Evolutionary conservation across 2,797 vertebrate species (phyloP).

Genomic region (Crossoptilon crossoptilon): DNA sequence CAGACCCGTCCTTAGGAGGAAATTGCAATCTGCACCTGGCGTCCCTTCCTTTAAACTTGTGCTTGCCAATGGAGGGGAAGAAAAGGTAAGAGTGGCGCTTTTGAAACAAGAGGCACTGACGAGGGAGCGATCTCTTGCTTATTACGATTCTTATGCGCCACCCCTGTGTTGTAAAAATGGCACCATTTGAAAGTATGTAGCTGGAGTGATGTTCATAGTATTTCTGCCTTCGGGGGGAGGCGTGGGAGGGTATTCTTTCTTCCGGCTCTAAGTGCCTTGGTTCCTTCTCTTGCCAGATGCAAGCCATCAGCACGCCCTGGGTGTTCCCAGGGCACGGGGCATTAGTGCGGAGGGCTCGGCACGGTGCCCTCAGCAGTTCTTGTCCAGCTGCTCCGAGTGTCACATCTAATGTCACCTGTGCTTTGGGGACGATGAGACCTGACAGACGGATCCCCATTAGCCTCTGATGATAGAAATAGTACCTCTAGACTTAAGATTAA

Average conservation of each 20-base stretch:
- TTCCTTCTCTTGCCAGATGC: not conserved
- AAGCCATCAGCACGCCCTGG: accelerated
- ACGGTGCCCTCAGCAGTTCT: not conserved
- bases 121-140: not conserved
- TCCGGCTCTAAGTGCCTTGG: not conserved
- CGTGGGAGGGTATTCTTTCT: not conserved
- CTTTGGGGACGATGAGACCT: not conserved
- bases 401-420: accelerated
- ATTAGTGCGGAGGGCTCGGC: not conserved
- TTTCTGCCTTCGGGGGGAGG: not conserved
- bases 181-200: accelerated
- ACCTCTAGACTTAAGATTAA: not conserved
- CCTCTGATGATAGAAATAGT: not conserved
- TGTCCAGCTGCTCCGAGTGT: not conserved
- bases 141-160: not conserved
- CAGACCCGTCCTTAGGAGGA: not conserved
- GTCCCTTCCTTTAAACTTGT: not conserved
- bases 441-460: not conserved
- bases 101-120: not conserved
- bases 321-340: not conserved
- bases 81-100: not conserved
- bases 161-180: accelerated
- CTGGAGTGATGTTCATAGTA: not conserved
- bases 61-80: not conserved
- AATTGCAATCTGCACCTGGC: not conserved